A percentile compares a stretch with the other conserved stretches of the same genome.
Evolutionary conservation across 2,113 vertebrate genomes (phyloP).

Genomic region (Orientallactaga bullata): DNA sequence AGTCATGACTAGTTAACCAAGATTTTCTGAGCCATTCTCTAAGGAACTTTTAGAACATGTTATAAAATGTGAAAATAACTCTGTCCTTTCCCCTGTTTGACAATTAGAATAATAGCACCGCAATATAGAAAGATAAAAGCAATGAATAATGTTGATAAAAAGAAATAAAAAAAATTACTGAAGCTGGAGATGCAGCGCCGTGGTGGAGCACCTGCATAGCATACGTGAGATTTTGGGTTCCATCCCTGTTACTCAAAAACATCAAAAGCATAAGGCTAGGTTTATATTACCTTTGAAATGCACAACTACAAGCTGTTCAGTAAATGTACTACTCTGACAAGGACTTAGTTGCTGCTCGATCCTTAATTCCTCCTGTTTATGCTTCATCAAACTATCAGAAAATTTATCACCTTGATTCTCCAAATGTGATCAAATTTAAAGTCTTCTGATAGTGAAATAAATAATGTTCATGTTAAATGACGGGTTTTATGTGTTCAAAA

Average conservation of each 20-base stretch:
- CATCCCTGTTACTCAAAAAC: too few relatives aligned
- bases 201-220: too few relatives aligned
- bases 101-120: background rate
- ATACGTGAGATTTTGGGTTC: too few relatives aligned
- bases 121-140: background rate
- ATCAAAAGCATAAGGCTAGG: background rate
- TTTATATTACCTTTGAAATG: conserved; percentile 31
- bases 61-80: background rate
- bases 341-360: background rate
- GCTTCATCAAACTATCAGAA: background rate
- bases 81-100: background rate
- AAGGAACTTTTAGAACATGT: conserved; percentile 11
- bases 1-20: background rate
- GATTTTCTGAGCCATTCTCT: conserved; percentile 8
- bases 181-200: too few relatives aligned
- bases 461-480: background rate
- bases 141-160: conserved; percentile 14
- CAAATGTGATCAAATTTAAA: background rate
- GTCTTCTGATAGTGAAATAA: conserved; percentile 30
- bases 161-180: background rate
- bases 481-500: background rate
- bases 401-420: background rate
- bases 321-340: background rate
- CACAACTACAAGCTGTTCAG: background rate
- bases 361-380: background rate